Percentiles rank a stretch among this genome's conserved stretches.
phyloP scores from a whole-genome alignment of 2,888 invertebrate species.

The Coelinius sp. region DNA sequence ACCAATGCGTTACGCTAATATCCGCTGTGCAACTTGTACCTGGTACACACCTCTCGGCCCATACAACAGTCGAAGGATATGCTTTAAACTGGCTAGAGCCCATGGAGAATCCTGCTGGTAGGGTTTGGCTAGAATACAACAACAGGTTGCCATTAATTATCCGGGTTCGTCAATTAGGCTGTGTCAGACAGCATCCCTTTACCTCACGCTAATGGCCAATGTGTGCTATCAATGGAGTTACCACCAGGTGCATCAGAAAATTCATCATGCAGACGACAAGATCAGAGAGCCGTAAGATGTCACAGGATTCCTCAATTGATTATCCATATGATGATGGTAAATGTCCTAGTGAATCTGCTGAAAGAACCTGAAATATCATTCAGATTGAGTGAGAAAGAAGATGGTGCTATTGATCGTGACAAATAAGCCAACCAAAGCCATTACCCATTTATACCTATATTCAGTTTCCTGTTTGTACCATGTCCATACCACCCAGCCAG shows the following conservation, averaged over 20 bases:
- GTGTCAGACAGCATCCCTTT: constrained; percentile 20
- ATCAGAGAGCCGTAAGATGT: constrained; percentile 21
- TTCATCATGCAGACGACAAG: not conserved
- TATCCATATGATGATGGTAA: not conserved
- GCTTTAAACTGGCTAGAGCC: not conserved
- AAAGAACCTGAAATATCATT: not conserved
- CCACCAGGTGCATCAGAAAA: constrained; percentile 7
- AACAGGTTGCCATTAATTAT: constrained; percentile 55
- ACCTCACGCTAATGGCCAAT: constrained; percentile 1
- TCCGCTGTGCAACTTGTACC: constrained; percentile 19
- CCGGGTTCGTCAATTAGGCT: constrained; percentile 50
- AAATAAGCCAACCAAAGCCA: not conserved
- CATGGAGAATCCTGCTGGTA: not conserved
- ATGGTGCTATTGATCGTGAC: constrained; percentile 17
- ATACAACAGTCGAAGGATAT: not conserved
- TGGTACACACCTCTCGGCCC: not conserved
- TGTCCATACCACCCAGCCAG: not conserved
- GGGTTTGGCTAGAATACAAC: constrained; percentile 39
- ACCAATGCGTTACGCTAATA: constrained; percentile 22
- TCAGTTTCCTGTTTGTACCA: constrained; percentile 34
- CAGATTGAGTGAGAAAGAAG: not conserved
- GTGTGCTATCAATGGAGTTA: constrained; percentile 11
- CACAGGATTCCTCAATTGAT: constrained; percentile 10
- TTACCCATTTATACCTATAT: constrained; percentile 21
- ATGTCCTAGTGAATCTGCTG: not conserved